phyloP scores from a whole-genome alignment of 2,888 invertebrate genomes.

The Branchellion lobata region DNA sequence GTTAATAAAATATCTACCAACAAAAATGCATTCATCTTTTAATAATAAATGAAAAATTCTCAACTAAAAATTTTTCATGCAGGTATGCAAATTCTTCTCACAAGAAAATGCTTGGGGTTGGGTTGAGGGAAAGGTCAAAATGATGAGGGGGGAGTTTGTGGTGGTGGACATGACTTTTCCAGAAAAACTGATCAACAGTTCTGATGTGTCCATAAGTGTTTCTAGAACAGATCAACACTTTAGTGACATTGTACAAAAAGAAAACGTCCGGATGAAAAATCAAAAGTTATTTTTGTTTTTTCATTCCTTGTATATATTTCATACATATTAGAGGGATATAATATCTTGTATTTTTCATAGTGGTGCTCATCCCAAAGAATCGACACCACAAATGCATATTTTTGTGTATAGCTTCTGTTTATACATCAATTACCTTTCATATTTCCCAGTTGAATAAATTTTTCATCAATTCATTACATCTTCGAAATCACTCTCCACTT shows the following conservation, averaged over 20 bases:
- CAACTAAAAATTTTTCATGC: background rate
- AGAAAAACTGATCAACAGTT: slow-evolving; percentile 78
- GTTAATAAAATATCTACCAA: background rate
- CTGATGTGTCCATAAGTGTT: slow-evolving; percentile 70
- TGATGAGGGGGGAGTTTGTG: slow-evolving; percentile 90
- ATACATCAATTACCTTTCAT: too few species aligned
- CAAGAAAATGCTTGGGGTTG: slow-evolving; percentile 89
- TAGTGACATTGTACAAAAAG: slow-evolving; percentile 89
- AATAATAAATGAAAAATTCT: background rate
- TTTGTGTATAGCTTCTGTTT: too few species aligned
- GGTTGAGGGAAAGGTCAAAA: slow-evolving; percentile 93
- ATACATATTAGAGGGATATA: too few species aligned
- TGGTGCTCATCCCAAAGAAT: too few species aligned
- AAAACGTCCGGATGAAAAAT: slow-evolving; percentile 83
- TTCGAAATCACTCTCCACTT: too few species aligned
- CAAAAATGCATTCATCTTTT: background rate
- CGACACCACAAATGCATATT: too few species aligned
- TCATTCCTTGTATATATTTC: too few species aligned
- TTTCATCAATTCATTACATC: too few species aligned
- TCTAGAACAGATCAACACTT: too few species aligned
- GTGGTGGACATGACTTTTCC: slow-evolving; percentile 88
- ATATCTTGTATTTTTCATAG: too few species aligned
- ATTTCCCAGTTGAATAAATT: too few species aligned
- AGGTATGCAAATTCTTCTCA: slow-evolving; percentile 81
- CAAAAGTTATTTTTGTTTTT: slow-evolving; percentile 66